Evolutionary conservation across 1,140 invertebrate species (phyloP).

Genomic region (Brachystomella parvula): DNA sequence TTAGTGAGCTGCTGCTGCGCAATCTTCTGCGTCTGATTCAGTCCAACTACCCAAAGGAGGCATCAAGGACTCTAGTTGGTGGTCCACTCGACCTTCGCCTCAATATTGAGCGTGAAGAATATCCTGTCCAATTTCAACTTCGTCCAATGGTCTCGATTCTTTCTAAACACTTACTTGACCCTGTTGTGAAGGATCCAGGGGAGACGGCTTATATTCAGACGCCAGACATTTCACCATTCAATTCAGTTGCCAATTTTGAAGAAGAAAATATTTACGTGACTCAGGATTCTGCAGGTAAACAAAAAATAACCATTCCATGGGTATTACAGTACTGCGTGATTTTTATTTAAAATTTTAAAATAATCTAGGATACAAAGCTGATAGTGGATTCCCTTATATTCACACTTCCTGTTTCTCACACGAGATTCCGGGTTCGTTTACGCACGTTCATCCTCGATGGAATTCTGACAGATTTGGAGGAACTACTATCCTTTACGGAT

Average conservation of each 20-base stretch:
- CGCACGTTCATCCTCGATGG: constrained; percentile 49
- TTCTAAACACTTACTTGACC: constrained; percentile 52
- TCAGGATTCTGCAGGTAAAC: constrained; percentile 59
- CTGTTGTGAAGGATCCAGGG: constrained; percentile 46
- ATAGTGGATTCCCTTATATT: constrained; percentile 44
- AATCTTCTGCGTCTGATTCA: constrained; percentile 65
- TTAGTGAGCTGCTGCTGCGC: constrained; percentile 58
- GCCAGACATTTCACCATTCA: constrained; percentile 63
- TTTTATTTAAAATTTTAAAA: constrained; percentile 4
- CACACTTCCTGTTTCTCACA: constrained; percentile 67
- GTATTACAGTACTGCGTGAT: neutral
- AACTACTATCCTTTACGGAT: constrained; percentile 61
- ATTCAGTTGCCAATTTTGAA: constrained; percentile 57
- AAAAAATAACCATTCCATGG: neutral
- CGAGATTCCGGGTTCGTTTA: constrained; percentile 55
- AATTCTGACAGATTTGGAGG: constrained; percentile 43
- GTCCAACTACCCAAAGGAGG: constrained; percentile 47
- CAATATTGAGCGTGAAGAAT: constrained; percentile 52
- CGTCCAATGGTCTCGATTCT: constrained; percentile 56
- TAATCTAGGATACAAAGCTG: constrained; percentile 35
- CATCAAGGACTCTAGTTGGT: constrained; percentile 32
- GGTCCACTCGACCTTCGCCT: constrained; percentile 39
- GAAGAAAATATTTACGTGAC: constrained; percentile 56
- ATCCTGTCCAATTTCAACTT: constrained; percentile 56
- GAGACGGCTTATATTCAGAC: constrained; percentile 46